Percentiles rank a stretch among this genome's conserved stretches.
Evolutionary conservation across 1,140 invertebrate species (phyloP).

Genomic region (Episyrphus balteatus): DNA sequence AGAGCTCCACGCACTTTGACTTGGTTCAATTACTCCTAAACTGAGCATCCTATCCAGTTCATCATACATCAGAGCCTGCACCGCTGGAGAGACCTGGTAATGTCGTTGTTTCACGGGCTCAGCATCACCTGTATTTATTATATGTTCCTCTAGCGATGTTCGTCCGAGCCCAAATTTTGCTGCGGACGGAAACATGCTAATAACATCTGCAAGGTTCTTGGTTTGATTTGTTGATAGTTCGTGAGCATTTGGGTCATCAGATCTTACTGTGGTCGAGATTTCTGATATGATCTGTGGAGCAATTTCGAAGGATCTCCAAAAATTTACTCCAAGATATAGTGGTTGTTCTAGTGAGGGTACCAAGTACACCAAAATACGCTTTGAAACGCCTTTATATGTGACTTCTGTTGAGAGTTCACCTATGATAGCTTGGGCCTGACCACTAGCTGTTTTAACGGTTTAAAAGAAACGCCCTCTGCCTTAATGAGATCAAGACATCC

Average conservation of each 20-base stretch:
- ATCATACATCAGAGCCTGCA: too few relatives aligned
- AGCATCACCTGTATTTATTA: too few relatives aligned
- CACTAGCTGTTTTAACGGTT: conserved; percentile 1
- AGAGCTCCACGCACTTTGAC: conserved; percentile 30
- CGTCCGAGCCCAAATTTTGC: conserved; percentile 10
- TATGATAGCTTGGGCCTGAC: too few relatives aligned
- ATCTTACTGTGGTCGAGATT: neutral
- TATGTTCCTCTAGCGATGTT: neutral
- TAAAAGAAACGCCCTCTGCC: neutral
- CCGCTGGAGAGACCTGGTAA: conserved; percentile 6
- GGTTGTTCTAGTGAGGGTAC: conserved; percentile 2
- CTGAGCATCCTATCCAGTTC: too few relatives aligned
- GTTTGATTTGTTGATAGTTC: neutral
- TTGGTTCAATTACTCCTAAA: conserved; percentile 28
- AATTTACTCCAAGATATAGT: conserved; percentile 3
- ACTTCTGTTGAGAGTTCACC: neutral
- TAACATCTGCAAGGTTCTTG: conserved; percentile 2
- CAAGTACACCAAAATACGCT: neutral
- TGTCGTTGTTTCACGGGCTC: neutral
- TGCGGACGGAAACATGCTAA: conserved; percentile 14
- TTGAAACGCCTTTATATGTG: neutral
- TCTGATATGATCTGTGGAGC: neutral
- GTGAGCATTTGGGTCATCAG: neutral
- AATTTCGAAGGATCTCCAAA: conserved; percentile 8
- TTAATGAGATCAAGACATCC: too few relatives aligned